phyloP scores from a whole-genome alignment of 2,113 vertebrate genomes.

The Semnornis frantzii region DNA sequence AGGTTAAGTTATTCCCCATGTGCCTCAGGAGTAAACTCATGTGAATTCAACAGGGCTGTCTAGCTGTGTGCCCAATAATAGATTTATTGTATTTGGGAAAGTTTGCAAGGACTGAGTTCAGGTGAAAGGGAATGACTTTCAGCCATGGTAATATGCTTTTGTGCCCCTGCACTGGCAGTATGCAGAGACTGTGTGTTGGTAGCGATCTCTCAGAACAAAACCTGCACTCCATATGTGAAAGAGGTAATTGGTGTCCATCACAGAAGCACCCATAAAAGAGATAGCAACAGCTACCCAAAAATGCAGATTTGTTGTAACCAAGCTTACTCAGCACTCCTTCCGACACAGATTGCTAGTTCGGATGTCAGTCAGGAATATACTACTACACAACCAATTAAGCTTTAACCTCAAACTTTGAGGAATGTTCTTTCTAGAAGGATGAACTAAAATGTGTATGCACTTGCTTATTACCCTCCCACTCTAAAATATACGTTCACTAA shows the following conservation, averaged over 20 bases:
- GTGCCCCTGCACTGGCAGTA: not conserved
- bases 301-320: too few species aligned
- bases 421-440: too few species aligned
- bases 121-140: not conserved
- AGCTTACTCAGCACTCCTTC: too few species aligned
- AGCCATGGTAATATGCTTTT: not conserved
- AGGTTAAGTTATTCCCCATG: not conserved
- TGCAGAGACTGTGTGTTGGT: not conserved
- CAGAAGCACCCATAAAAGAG: too few species aligned
- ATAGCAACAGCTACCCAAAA: too few species aligned
- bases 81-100: not conserved
- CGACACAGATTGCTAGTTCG: too few species aligned
- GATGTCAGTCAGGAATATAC: too few species aligned
- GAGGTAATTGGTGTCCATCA: not conserved
- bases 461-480: too few species aligned
- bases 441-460: too few species aligned
- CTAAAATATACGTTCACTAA: too few species aligned
- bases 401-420: too few species aligned
- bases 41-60: not conserved
- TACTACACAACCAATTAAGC: too few species aligned
- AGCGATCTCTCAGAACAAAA: not conserved
- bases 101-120: not conserved
- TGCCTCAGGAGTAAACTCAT: not conserved
- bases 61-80: not conserved
- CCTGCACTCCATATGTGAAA: not conserved